A percentile compares a stretch with the other conserved stretches of the same genome.
phyloP scores from a whole-genome alignment of 2,888 invertebrate genomes.

The Gymnocheta viridis region DNA sequence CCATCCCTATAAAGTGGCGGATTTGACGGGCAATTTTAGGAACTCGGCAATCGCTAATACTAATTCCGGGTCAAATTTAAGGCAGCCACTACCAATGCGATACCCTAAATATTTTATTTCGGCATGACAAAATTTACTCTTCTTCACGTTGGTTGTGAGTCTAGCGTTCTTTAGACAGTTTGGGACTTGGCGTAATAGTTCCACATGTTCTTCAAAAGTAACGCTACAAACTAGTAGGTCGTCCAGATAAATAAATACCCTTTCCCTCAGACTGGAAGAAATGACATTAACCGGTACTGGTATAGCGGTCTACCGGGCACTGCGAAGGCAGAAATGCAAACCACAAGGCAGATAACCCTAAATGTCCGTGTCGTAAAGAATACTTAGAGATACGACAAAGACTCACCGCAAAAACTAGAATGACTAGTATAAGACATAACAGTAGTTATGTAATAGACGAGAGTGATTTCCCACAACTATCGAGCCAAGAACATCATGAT shows the following conservation, averaged over 20 bases:
- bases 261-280: too few species aligned
- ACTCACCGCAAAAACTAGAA: too few species aligned
- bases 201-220: not conserved
- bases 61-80: not conserved
- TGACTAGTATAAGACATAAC: too few species aligned
- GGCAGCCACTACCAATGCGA: not conserved
- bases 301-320: too few species aligned
- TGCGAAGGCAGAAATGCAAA: too few species aligned
- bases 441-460: too few species aligned
- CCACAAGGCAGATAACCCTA: too few species aligned
- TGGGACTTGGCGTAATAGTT: not conserved
- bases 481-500: too few species aligned
- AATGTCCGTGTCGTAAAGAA: too few species aligned
- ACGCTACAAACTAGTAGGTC: not conserved
- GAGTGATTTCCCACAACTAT: too few species aligned
- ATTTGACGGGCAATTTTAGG: not conserved
- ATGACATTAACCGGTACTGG: too few species aligned
- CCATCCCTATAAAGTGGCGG: not conserved
- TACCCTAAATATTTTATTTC: slow-evolving; percentile 11
- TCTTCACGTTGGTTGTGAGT: not conserved
- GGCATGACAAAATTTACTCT: not conserved
- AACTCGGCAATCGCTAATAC: not conserved
- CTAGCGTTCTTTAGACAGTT: not conserved
- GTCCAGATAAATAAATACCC: not conserved
- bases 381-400: too few species aligned